These are phyloP conservation scores for Polymixis flavicincta DNA, from an alignment of 2,888 invertebrate species.

Conservation along the genomic window DNA sequence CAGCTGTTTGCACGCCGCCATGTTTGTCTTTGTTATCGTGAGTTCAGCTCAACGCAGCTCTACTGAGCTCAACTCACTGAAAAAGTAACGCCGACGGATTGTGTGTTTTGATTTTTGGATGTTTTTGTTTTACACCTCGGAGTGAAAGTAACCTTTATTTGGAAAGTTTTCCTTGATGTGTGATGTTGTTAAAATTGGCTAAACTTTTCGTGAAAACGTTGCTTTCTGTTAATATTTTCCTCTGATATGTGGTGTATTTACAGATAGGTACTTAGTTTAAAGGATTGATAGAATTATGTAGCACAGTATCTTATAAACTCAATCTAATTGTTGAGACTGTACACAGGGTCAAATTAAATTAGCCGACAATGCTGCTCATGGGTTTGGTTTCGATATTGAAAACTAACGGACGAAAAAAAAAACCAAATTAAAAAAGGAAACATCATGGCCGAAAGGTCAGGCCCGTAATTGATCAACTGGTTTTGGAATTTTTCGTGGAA, in stretches of 20 bases:
- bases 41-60: conserved; percentile 43
- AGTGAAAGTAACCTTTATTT: conserved; percentile 28
- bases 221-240: background rate
- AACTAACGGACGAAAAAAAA: too few species aligned
- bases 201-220: conserved; percentile 17
- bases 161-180: conserved; percentile 18
- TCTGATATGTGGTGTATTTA: background rate
- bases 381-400: too few species aligned
- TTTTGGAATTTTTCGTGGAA: too few species aligned
- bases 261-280: background rate
- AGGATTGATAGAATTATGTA: background rate
- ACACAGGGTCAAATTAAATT: too few species aligned
- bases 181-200: conserved; percentile 20
- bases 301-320: background rate
- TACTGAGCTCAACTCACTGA: conserved; percentile 39
- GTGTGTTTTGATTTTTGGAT: conserved; percentile 52
- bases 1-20: conserved; percentile 46
- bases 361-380: too few species aligned
- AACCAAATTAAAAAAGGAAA: too few species aligned
- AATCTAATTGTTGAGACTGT: too few species aligned
- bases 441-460: too few species aligned
- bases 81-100: conserved; percentile 44
- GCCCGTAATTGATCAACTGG: too few species aligned
- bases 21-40: conserved; percentile 63
- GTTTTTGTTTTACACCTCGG: conserved; percentile 34